Evolutionary conservation across 2,888 invertebrate species (phyloP).

Genomic region (Seira ritae): DNA sequence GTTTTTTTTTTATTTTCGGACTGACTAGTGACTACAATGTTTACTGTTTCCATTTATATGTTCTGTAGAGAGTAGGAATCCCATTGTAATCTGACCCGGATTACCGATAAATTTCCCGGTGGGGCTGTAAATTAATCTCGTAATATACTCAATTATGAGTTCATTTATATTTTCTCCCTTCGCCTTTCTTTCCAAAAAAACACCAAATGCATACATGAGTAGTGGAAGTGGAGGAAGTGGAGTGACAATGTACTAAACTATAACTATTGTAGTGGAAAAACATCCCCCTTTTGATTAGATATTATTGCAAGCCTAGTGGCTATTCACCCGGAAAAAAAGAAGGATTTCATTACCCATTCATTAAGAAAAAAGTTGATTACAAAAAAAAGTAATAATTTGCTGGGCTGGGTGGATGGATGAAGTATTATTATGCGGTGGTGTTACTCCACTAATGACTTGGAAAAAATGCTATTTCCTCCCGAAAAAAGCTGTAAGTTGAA

Average conservation of each 20-base stretch:
- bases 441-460: constrained; percentile 22
- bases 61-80: constrained; percentile 38
- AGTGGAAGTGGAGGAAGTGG: no score
- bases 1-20: constrained; percentile 20
- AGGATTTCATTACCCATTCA: constrained; percentile 60
- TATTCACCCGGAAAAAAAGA: constrained; percentile 38
- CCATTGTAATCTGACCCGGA: constrained; percentile 49
- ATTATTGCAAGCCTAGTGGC: constrained; percentile 1
- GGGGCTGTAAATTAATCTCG: constrained; percentile 59
- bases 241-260: no score
- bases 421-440: background rate
- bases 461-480: constrained; percentile 22
- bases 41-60: no score
- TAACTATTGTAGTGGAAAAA: no score
- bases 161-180: constrained; percentile 39
- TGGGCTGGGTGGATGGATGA: background rate
- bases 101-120: constrained; percentile 50
- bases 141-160: constrained; percentile 69
- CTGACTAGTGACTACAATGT: no score
- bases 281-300: no score
- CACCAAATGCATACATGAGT: no score
- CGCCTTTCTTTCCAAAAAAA: constrained; percentile 6
- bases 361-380: constrained; percentile 58
- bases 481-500: no score
- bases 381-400: constrained; percentile 29